phyloP scores from a whole-genome alignment of 2,797 vertebrate genomes.

The Kryptopterus vitreolus region DNA sequence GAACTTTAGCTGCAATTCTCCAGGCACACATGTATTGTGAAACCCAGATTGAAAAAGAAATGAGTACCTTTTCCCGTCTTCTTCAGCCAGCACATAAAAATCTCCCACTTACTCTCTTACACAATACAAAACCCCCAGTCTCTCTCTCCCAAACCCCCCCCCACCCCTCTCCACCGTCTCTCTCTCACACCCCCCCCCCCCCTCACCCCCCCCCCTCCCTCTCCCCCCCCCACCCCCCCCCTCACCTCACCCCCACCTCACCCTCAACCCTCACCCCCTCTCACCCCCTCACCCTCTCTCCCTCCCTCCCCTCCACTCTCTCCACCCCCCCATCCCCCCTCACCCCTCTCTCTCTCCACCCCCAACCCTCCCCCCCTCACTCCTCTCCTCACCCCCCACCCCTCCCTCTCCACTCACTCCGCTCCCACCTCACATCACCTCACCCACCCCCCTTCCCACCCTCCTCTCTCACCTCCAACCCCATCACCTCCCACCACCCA shows the following conservation, averaged over 20 bases:
- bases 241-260: no score
- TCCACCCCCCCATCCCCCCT: no score
- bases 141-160: slow-evolving; percentile 23
- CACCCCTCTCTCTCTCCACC: slow-evolving; percentile 1
- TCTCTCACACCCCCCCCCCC: no score
- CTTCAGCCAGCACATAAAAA: slow-evolving; percentile 43
- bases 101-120: slow-evolving; percentile 43
- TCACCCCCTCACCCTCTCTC: slow-evolving; percentile 5
- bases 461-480: no score
- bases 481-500: no score
- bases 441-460: no score
- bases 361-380: slow-evolving; percentile 17
- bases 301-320: slow-evolving; percentile 21
- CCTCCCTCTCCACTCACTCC: slow-evolving; percentile 11
- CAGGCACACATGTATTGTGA: slow-evolving; percentile 56
- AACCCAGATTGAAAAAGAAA: slow-evolving; percentile 61
- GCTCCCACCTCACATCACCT: no score
- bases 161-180: slow-evolving; percentile 21
- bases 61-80: slow-evolving; percentile 53
- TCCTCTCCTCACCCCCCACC: slow-evolving; percentile 19
- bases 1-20: slow-evolving; percentile 62
- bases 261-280: slow-evolving; percentile 26
- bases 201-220: no score
- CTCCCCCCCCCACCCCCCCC: slow-evolving; percentile 19
- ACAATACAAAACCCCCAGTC: slow-evolving; percentile 3